Base-by-base conservation (phyloP, 2,888 invertebrate species). In the Clostera curtula region DNA sequence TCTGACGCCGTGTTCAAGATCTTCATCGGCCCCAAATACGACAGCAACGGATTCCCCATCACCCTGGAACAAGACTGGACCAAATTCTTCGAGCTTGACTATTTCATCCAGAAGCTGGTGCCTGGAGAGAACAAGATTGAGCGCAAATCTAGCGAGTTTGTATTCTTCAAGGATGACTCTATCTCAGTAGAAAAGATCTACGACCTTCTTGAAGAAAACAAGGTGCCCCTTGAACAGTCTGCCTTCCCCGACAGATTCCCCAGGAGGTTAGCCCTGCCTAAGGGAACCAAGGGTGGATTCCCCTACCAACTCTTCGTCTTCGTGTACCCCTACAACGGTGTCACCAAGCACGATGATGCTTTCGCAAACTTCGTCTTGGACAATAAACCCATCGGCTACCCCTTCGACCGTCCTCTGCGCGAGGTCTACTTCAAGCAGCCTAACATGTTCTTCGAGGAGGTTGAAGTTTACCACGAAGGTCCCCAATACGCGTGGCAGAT, bases 21-120 rank as follows among this genome's bases (percentile, higher is more conserved):
- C 14, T 92, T 88, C 84, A 52, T 91, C 16, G 91, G 89, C 36
- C 92, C 92, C 5, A 91, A 90, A 65, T 88, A 86, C 54, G 87
- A 90, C 49, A 73, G 84, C 41, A 77, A 83, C 20, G 85, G 84
- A 21, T 82, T 77, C 40, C 67, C 72, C 12, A 51, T 87, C 11
- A 66, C 69, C 30, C 53, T 90, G 6, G 76, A 85, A 35, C 71
- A 87, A 14, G 86, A 85, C 62, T 84, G 86, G 60, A 68, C 79
- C 49, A 86, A 89, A 58, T 89, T 89, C 54, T 85, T 87, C 34
- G 80, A 87, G 56, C 59, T 90, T 12, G 90, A 90, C 55, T 77
- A 74, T 57, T 89, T 89, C 66, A 58, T 77, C 15, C 77, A 85
- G 45, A 82, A 87, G 30, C 71, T 93, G 38, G 70, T 63, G 6